Conservation (phyloP, 2,113 vertebrate species). For the Erinaceus europaeus region DNA sequence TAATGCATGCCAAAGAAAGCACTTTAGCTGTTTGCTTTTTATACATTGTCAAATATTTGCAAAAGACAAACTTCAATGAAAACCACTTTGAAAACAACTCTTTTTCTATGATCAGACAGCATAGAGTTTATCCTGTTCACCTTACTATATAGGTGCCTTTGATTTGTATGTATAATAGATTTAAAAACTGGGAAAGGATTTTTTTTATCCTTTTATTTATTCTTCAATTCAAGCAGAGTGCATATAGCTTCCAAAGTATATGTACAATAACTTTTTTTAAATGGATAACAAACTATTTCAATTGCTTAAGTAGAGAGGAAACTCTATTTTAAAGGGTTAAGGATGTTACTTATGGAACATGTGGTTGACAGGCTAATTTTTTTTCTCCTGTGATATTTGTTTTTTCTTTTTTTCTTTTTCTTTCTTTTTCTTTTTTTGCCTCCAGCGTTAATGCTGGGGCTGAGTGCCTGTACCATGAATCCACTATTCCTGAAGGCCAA, state of each 20-base stretch:
- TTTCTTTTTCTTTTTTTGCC: too few relatives aligned
- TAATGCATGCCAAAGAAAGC: not conserved
- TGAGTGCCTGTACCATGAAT: too few relatives aligned
- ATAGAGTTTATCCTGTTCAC: rapidly evolving
- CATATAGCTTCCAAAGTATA: not conserved
- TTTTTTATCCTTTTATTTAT: not conserved
- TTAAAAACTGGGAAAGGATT: not conserved
- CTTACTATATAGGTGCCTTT: not conserved
- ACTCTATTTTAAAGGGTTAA: not conserved
- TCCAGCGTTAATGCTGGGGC: too few relatives aligned
- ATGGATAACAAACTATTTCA: not conserved
- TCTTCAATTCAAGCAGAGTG: not conserved
- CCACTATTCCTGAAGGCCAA: too few relatives aligned
- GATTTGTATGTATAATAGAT: not conserved
- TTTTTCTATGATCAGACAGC: not conserved
- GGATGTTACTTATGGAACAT: not conserved
- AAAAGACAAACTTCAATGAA: not conserved
- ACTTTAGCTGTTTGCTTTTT: not conserved
- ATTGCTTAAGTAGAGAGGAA: not conserved
- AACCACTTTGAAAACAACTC: not conserved
- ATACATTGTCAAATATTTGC: not conserved
- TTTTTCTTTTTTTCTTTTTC: too few relatives aligned
- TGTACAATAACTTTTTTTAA: not conserved
- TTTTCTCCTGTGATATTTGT: too few relatives aligned
- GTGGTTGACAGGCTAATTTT: too few relatives aligned